Evolutionary conservation across 2,113 vertebrate species (phyloP).

Genomic region (Tragelaphus imberbis): DNA sequence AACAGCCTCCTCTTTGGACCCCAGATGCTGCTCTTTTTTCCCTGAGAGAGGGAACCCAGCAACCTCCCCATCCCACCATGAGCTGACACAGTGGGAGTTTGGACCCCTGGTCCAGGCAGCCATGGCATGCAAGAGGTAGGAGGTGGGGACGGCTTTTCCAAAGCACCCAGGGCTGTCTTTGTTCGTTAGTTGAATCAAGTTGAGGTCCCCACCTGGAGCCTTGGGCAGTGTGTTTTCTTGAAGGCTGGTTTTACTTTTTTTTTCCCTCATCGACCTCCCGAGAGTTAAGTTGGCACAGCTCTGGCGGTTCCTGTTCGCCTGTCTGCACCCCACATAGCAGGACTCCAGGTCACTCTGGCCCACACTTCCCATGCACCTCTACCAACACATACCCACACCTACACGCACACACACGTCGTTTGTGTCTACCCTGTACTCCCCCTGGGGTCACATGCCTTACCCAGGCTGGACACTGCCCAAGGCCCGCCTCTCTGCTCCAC

Average conservation of each 20-base stretch:
- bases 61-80: neutral
- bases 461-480: neutral
- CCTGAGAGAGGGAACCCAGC: neutral
- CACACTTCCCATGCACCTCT: neutral
- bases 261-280: neutral
- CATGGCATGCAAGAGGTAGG: neutral
- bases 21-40: slow-evolving; percentile 47
- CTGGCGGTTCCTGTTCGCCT: neutral
- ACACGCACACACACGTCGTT: neutral
- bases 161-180: neutral
- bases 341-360: neutral
- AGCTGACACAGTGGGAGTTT: neutral
- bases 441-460: neutral
- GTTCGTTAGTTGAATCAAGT: neutral
- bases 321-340: neutral
- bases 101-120: neutral
- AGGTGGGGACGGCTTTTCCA: neutral
- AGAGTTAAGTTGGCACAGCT: neutral
- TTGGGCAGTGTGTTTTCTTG: neutral
- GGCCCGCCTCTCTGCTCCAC: neutral
- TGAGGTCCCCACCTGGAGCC: neutral
- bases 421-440: neutral
- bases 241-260: neutral
- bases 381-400: neutral
- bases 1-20: neutral